phyloP scores from a whole-genome alignment of 1,140 invertebrate species.

The Vollenhovia emeryi region DNA sequence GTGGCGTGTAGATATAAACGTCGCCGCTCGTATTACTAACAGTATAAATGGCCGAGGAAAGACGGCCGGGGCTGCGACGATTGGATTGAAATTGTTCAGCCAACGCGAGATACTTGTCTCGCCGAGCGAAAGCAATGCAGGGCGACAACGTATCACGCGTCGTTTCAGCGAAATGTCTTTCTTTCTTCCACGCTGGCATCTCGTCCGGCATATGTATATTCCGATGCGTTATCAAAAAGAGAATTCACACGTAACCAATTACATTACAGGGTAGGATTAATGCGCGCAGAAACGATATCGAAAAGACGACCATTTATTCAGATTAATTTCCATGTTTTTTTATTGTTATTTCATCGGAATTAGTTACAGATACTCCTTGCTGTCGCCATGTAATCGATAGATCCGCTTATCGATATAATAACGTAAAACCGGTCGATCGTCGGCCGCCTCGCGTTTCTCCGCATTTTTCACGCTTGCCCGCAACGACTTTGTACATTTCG shows the following conservation, averaged over 20 bases:
- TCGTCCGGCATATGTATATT: background rate
- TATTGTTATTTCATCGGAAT: background rate
- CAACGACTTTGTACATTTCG: conserved; percentile 6
- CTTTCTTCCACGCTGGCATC: background rate
- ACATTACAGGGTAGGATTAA: background rate
- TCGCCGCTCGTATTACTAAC: conserved; percentile 53
- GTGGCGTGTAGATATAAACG: conserved; percentile 48
- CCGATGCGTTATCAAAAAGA: background rate
- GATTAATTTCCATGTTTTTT: background rate
- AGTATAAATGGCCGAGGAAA: conserved; percentile 49
- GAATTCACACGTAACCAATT: background rate
- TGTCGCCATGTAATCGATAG: background rate
- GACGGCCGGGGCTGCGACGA: conserved; percentile 5
- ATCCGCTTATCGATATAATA: background rate
- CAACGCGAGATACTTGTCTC: conserved; percentile 31
- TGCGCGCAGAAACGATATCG: background rate
- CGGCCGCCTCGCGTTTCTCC: background rate
- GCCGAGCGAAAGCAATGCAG: background rate
- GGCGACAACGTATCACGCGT: background rate
- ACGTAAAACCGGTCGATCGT: background rate
- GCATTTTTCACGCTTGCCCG: conserved; percentile 4
- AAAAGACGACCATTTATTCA: background rate
- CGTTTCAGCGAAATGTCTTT: background rate
- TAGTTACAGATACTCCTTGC: background rate
- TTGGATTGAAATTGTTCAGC: conserved; percentile 42